phyloP scores from a whole-genome alignment of 1,140 invertebrate genomes.

The Coenobita brevimanus region DNA sequence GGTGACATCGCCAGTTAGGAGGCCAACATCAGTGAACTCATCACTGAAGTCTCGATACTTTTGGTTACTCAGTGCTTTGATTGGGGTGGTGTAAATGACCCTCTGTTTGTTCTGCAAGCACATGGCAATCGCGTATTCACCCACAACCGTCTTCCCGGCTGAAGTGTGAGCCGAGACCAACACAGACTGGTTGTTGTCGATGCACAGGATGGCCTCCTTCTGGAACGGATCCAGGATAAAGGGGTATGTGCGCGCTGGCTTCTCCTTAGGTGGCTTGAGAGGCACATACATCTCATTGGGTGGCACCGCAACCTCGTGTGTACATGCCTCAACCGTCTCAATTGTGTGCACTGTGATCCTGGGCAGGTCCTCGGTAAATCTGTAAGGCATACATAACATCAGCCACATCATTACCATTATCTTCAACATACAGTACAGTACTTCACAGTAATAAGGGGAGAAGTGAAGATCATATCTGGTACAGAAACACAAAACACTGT shows the following conservation, averaged over 20 bases:
- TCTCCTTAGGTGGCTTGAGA: slow-evolving; percentile 75
- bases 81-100: slow-evolving; percentile 99
- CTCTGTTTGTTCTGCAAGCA: slow-evolving; percentile 84
- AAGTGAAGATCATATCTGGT: no score
- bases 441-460: no score
- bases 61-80: slow-evolving; percentile 99
- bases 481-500: no score
- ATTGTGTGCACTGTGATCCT: slow-evolving; percentile 89
- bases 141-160: slow-evolving; percentile 99
- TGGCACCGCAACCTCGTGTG: slow-evolving; percentile 94
- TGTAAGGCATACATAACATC: slow-evolving; percentile 5
- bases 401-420: not conserved
- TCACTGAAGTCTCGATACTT: slow-evolving; percentile 99
- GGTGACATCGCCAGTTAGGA: slow-evolving; percentile 99
- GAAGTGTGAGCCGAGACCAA: slow-evolving; percentile 99
- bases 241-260: slow-evolving; percentile 93
- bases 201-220: slow-evolving; percentile 96
- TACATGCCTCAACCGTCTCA: slow-evolving; percentile 91
- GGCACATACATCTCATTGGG: slow-evolving; percentile 88
- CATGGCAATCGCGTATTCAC: slow-evolving; percentile 88
- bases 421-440: no score
- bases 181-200: slow-evolving; percentile 98
- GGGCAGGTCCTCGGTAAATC: slow-evolving; percentile 71
- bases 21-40: slow-evolving; percentile 97
- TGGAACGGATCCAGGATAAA: slow-evolving; percentile 99